Conservation (phyloP, 2,797 vertebrate species). For the Xenops minutus region DNA sequence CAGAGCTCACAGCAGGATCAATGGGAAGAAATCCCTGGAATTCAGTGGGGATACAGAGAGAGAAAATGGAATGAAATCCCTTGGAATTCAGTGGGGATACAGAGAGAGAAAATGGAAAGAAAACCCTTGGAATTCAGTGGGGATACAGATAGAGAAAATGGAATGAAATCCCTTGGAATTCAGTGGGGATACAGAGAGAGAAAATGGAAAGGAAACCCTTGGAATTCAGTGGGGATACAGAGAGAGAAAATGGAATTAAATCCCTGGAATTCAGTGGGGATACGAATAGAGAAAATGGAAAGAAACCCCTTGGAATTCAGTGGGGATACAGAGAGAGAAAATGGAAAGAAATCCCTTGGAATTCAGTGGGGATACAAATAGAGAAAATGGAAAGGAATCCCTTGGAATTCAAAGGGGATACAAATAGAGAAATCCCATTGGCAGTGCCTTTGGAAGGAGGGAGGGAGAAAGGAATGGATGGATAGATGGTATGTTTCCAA, state of each 20-base stretch:
- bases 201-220: neutral
- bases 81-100: neutral
- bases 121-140: neutral
- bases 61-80: neutral
- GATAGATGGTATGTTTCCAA: neutral
- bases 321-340: accelerated
- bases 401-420: neutral
- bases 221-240: too few species aligned
- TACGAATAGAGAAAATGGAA: neutral
- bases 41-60: too few species aligned
- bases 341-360: neutral
- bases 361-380: neutral
- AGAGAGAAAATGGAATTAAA: neutral
- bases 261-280: neutral
- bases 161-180: neutral
- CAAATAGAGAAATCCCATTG: neutral
- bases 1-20: neutral
- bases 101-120: neutral
- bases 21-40: neutral
- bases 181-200: too few species aligned
- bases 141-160: neutral
- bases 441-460: neutral
- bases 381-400: neutral
- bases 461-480: neutral
- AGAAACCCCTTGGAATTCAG: neutral